Percentiles rank a stretch among this genome's conserved stretches.
phyloP scores from a whole-genome alignment of 2,888 invertebrate genomes.

The Drosophila kanekoi region DNA sequence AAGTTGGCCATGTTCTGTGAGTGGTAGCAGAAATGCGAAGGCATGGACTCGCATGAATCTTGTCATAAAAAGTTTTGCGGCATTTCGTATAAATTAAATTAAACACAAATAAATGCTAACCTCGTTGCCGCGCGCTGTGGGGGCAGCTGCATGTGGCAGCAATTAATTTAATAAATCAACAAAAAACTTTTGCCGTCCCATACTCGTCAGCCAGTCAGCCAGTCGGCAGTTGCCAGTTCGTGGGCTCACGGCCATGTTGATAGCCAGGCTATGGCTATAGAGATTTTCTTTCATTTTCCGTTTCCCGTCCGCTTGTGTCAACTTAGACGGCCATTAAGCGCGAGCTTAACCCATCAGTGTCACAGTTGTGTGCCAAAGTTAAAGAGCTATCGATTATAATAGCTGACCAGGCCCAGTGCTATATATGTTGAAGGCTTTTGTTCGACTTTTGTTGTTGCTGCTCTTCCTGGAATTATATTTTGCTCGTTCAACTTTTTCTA shows the following conservation, averaged over 20 bases:
- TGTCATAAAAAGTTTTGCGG: constrained; percentile 58
- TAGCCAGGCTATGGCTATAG: constrained; percentile 10
- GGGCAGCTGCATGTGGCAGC: constrained; percentile 64
- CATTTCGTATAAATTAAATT: constrained; percentile 74
- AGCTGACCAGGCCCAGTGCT: constrained; percentile 16
- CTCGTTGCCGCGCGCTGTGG: constrained; percentile 13
- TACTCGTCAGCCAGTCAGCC: constrained; percentile 11
- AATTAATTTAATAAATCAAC: constrained; percentile 83
- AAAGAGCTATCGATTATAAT: constrained; percentile 75
- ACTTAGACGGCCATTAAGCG: constrained; percentile 74
- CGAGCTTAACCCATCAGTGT: constrained; percentile 77
- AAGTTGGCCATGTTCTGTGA: background rate
- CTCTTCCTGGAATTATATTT: constrained; percentile 21
- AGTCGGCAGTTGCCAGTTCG: constrained; percentile 17
- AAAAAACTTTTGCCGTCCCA: constrained; percentile 67
- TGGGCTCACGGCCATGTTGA: background rate
- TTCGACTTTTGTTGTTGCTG: constrained; percentile 23
- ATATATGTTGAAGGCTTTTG: constrained; percentile 47
- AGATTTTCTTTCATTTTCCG: constrained; percentile 8
- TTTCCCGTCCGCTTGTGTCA: constrained; percentile 56
- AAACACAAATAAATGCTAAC: constrained; percentile 73
- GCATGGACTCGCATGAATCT: constrained; percentile 32
- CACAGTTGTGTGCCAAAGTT: constrained; percentile 65
- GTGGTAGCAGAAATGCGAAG: background rate
- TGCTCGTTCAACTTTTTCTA: constrained; percentile 25